Conservation (phyloP, 1,140 invertebrate species). For the Euura lappo region DNA sequence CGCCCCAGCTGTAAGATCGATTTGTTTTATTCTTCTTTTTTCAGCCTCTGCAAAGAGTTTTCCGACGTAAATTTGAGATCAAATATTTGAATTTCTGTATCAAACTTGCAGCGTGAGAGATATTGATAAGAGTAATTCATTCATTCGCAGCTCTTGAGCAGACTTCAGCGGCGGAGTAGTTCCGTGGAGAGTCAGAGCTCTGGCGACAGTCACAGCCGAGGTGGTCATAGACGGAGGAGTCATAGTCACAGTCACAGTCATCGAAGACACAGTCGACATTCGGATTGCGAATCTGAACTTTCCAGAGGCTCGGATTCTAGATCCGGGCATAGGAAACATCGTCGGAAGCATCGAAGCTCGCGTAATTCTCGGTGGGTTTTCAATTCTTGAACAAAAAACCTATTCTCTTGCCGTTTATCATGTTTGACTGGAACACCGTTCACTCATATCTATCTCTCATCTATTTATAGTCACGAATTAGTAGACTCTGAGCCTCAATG, state of each 20-base stretch:
- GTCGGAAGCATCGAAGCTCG: conserved; percentile 66
- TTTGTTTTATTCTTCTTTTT: conserved; percentile 16
- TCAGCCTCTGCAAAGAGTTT: not conserved
- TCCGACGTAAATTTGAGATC: not conserved
- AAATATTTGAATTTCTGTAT: not conserved
- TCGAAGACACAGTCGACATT: conserved; percentile 78
- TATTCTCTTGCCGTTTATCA: not conserved
- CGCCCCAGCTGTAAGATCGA: conserved; percentile 49
- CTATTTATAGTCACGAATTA: conserved; percentile 66
- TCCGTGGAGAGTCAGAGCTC: conserved; percentile 89
- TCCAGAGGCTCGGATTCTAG: conserved; percentile 78
- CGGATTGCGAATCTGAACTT: conserved; percentile 88
- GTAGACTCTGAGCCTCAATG: conserved; percentile 89
- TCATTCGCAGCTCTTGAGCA: conserved; percentile 55
- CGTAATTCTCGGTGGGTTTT: conserved; percentile 51
- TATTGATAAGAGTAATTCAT: not conserved
- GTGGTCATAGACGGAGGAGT: conserved; percentile 55
- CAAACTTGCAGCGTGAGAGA: too few species aligned
- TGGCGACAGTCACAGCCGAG: conserved; percentile 57
- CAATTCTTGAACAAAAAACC: not conserved
- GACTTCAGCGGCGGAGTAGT: conserved; percentile 59
- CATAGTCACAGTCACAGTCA: conserved; percentile 68
- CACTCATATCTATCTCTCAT: conserved; percentile 12
- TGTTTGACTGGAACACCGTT: conserved; percentile 9
- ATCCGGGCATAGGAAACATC: conserved; percentile 74